A percentile compares a stretch with the other conserved stretches of the same genome.
phyloP scores from a whole-genome alignment of 2,888 invertebrate genomes.

The Parelbella ahira region DNA sequence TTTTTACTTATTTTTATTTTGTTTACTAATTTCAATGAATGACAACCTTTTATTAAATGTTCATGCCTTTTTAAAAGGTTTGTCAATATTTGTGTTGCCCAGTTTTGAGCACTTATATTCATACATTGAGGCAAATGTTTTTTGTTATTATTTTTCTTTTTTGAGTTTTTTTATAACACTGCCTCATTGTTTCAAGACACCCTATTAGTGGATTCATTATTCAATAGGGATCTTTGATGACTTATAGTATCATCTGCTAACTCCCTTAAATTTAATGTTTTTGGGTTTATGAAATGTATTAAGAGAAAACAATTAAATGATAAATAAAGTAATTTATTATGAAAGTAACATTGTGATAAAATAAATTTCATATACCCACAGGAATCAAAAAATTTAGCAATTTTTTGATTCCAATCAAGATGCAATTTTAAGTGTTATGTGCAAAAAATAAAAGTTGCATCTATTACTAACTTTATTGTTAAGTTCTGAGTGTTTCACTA shows the following conservation, averaged over 20 bases:
- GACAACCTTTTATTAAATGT: conserved; percentile 32
- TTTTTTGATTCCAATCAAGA: conserved; percentile 33
- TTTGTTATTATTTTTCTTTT: conserved; percentile 24
- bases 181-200: conserved; percentile 44
- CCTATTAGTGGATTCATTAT: conserved; percentile 38
- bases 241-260: conserved; percentile 44
- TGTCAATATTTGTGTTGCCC: conserved; percentile 33
- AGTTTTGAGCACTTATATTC: conserved; percentile 37
- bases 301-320: no score
- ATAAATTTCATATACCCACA: conserved; percentile 7
- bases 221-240: conserved; percentile 47
- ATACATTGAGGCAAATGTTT: conserved; percentile 32
- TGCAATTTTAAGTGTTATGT: conserved; percentile 22
- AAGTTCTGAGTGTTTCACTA: conserved; percentile 63
- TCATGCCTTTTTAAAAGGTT: conserved; percentile 17
- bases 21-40: conserved; percentile 42
- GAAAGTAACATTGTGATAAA: no score
- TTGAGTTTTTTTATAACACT: conserved; percentile 26
- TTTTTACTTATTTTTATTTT: conserved; percentile 58
- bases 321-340: no score
- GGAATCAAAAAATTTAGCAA: conserved; percentile 32
- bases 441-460: conserved; percentile 35
- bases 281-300: conserved; percentile 11
- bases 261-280: conserved; percentile 40
- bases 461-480: conserved; percentile 32